These are phyloP conservation scores for Chauna torquata DNA, from an alignment of 2,113 vertebrate genomes.

Conservation along the genomic window DNA sequence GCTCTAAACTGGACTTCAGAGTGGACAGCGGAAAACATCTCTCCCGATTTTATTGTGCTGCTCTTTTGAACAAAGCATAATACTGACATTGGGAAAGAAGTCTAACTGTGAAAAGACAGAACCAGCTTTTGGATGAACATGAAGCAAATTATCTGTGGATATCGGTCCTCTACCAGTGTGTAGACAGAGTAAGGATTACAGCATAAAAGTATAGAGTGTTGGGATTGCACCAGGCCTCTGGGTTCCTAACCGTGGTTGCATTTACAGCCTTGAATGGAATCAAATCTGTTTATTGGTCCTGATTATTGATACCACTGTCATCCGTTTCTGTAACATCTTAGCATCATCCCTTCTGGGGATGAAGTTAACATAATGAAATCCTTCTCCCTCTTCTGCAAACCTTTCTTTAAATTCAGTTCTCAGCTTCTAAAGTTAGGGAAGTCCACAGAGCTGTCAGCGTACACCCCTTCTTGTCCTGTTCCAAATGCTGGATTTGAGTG, in stretches of 20 bases:
- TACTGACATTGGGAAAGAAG: background rate
- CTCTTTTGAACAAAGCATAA: accelerated
- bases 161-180: accelerated
- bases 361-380: background rate
- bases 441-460: background rate
- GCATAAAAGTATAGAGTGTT: accelerated
- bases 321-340: background rate
- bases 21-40: background rate
- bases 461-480: background rate
- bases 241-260: background rate
- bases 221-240: background rate
- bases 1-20: background rate
- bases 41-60: background rate
- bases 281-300: background rate
- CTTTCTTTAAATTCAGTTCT: background rate
- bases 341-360: background rate
- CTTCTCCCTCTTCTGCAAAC: background rate
- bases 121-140: background rate
- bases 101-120: background rate
- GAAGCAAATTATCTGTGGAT: background rate
- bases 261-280: background rate
- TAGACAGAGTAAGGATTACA: background rate
- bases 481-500: background rate
- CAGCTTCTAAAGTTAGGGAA: background rate
- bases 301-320: background rate